Conservation (phyloP, 2,888 invertebrate genomes). For the Drosophila tripunctata region DNA sequence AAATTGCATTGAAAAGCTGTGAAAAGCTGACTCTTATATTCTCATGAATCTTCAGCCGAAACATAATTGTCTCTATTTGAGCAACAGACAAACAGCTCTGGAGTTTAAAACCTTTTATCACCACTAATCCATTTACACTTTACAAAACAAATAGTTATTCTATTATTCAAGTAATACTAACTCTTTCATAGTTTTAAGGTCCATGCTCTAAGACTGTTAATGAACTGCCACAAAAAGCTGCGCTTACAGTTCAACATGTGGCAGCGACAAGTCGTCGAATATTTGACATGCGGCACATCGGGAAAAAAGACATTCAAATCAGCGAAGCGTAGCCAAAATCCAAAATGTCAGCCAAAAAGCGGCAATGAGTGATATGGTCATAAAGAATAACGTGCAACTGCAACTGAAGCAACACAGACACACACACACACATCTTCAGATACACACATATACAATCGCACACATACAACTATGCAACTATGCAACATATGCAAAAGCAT, state of each 20-base stretch:
- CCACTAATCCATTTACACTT: too few relatives aligned
- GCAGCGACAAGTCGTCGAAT: conserved; percentile 7
- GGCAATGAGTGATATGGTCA: conserved; percentile 48
- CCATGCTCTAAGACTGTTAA: conserved; percentile 1
- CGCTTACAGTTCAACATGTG: background rate
- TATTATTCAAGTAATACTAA: too few relatives aligned
- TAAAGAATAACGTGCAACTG: conserved; percentile 47
- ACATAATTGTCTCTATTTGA: too few relatives aligned
- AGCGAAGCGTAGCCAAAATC: conserved; percentile 38
- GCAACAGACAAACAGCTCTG: too few relatives aligned
- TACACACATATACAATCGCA: background rate
- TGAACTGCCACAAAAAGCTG: background rate
- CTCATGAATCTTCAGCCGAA: too few relatives aligned
- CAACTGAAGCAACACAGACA: conserved; percentile 16
- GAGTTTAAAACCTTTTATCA: too few relatives aligned
- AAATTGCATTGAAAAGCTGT: too few relatives aligned
- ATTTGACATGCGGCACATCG: conserved; percentile 11
- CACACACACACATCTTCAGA: background rate
- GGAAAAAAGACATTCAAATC: conserved; percentile 7
- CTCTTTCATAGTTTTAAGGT: background rate
- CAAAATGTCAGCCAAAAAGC: conserved; percentile 39
- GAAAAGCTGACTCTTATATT: too few relatives aligned
- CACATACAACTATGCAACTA: background rate
- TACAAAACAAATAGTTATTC: too few relatives aligned
- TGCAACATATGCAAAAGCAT: conserved; percentile 22